A percentile compares a stretch with the other conserved stretches of the same genome.
These are phyloP conservation scores for Artibeus jamaicensis DNA, from an alignment of 2,797 vertebrate species.

Conservation along the genomic window DNA sequence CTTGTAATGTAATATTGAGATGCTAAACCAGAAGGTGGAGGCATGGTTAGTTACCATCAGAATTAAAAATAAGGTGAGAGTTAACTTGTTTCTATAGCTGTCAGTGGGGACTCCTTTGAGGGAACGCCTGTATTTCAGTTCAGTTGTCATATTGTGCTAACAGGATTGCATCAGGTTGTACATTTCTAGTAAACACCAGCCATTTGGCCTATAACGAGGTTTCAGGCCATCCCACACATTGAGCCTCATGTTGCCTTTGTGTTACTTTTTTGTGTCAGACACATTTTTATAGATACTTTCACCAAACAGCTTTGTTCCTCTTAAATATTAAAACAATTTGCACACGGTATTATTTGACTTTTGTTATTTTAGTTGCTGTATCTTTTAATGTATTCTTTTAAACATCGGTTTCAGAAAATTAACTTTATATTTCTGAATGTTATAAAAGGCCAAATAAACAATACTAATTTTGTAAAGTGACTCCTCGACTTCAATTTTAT, in stretches of 20 bases:
- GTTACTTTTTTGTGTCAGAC: background rate
- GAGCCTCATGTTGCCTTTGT: background rate
- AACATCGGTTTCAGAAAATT: background rate
- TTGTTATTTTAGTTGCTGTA: background rate
- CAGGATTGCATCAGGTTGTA: background rate
- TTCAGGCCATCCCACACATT: background rate
- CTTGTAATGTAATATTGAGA: constrained; percentile 65
- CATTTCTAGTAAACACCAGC: background rate
- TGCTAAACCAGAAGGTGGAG: constrained; percentile 54
- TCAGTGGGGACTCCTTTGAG: constrained; percentile 26
- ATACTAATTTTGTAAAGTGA: background rate
- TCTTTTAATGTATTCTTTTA: background rate
- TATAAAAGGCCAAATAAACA: background rate
- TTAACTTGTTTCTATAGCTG: constrained; percentile 59
- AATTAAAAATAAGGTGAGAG: constrained; percentile 70
- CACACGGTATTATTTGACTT: background rate
- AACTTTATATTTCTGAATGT: background rate
- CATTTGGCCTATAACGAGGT: background rate
- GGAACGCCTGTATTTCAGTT: background rate
- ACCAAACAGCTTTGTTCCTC: background rate
- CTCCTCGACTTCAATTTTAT: background rate
- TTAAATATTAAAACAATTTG: constrained; percentile 1
- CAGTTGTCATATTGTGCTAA: background rate
- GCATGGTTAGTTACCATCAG: constrained; percentile 46
- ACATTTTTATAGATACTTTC: background rate